These are phyloP conservation scores for Thymallus thymallus DNA, from an alignment of 2,113 vertebrate species.

Conservation along the genomic window DNA sequence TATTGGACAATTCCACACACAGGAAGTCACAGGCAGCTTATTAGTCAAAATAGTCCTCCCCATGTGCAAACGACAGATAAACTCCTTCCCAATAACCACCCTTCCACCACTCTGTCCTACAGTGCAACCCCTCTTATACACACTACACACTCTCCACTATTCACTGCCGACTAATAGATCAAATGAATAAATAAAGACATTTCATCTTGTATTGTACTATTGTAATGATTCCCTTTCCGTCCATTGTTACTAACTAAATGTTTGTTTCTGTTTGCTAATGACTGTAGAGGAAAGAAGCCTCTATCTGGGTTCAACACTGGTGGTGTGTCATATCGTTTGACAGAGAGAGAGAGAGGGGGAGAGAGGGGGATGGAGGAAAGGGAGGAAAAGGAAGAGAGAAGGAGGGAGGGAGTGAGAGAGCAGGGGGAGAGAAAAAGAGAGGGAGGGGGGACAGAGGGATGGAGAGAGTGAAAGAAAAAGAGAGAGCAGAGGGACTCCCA, in stretches of 20 bases:
- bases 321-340: too few relatives aligned
- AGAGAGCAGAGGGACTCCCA: too few relatives aligned
- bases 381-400: too few relatives aligned
- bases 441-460: too few relatives aligned
- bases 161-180: conserved; percentile 25
- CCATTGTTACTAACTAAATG: conserved; percentile 17
- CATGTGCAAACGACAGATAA: conserved; percentile 56
- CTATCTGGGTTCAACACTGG: too few relatives aligned
- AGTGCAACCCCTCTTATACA: conserved; percentile 23
- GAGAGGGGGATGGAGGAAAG: too few relatives aligned
- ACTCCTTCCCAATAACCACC: conserved; percentile 29
- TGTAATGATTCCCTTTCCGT: conserved; percentile 35
- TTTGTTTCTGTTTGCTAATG: conserved; percentile 30
- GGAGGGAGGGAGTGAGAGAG: too few relatives aligned
- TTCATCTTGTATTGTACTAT: conserved; percentile 11
- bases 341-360: too few relatives aligned
- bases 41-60: conserved; percentile 11
- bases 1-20: conserved; percentile 17
- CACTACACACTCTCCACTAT: conserved; percentile 29
- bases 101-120: conserved; percentile 10
- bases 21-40: conserved; percentile 1
- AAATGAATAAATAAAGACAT: conserved; percentile 25
- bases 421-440: too few relatives aligned
- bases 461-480: too few relatives aligned
- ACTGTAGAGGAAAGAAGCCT: conserved; percentile 15